Evolutionary conservation across 2,888 invertebrate species (phyloP).

Genomic region (Scotopteryx bipunctaria): DNA sequence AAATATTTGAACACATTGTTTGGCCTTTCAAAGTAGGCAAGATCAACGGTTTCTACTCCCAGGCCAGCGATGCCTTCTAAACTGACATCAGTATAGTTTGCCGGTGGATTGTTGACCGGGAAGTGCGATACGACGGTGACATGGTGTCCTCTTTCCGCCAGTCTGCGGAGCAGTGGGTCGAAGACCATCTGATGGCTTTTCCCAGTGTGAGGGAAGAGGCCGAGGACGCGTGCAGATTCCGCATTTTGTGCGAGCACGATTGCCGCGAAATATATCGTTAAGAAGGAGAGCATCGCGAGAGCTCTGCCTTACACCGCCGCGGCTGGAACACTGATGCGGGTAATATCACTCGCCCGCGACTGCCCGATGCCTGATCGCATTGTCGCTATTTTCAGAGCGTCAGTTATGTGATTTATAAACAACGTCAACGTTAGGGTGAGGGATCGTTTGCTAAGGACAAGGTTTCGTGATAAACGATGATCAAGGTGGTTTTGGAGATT

Average conservation of each 20-base stretch:
- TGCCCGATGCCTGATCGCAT: conserved; percentile 22
- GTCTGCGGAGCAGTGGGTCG: conserved; percentile 76
- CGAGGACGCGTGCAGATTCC: conserved; percentile 77
- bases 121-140: conserved; percentile 85
- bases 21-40: conserved; percentile 52
- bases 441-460: conserved; percentile 18
- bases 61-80: conserved; percentile 65
- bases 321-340: conserved; percentile 39
- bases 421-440: conserved; percentile 22
- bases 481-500: too few species aligned
- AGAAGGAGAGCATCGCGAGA: conserved; percentile 55
- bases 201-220: conserved; percentile 83
- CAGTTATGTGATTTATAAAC: conserved; percentile 26
- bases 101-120: conserved; percentile 73
- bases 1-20: conserved; percentile 47
- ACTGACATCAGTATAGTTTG: conserved; percentile 71
- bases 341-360: conserved; percentile 15
- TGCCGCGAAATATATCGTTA: conserved; percentile 44
- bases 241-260: conserved; percentile 51
- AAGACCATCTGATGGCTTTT: conserved; percentile 86
- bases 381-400: conserved; percentile 41
- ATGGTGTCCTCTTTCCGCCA: conserved; percentile 84
- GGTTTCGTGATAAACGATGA: conserved; percentile 9
- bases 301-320: conserved; percentile 42
- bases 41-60: conserved; percentile 63